Percentiles rank a stretch among this genome's conserved stretches.
Evolutionary conservation across 2,888 invertebrate species (phyloP).

Genomic region (Aspidiotus destructor): DNA sequence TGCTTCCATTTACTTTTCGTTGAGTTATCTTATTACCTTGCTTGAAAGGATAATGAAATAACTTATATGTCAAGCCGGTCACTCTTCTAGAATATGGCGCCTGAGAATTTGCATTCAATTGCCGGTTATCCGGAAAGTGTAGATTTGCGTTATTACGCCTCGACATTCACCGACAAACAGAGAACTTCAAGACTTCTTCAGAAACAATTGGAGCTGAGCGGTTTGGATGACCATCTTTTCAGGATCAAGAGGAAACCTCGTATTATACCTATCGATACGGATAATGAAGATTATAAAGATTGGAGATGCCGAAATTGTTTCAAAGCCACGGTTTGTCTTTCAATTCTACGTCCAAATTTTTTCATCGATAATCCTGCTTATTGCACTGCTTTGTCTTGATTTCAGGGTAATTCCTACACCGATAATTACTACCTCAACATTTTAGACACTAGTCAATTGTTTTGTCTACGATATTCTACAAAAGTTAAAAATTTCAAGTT

Average conservation of each 20-base stretch:
- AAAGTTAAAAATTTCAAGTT: background rate
- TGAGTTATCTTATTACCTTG: too few relatives aligned
- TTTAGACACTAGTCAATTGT: background rate
- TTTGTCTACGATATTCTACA: background rate
- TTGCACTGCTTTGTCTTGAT: too few relatives aligned
- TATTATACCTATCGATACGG: background rate
- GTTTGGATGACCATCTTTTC: slow-evolving; percentile 9
- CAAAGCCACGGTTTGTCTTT: too few relatives aligned
- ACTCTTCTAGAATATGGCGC: too few relatives aligned
- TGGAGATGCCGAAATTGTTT: too few relatives aligned
- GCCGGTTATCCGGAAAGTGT: background rate
- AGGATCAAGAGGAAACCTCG: slow-evolving; percentile 17
- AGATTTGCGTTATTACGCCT: slow-evolving; percentile 12
- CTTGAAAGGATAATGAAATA: too few relatives aligned
- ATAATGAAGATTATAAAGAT: background rate
- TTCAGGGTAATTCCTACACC: background rate
- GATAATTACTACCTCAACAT: slow-evolving; percentile 1
- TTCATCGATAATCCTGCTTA: too few relatives aligned
- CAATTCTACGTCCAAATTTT: too few relatives aligned
- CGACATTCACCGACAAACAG: slow-evolving; percentile 13
- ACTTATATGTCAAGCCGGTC: too few relatives aligned
- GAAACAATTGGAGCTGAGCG: slow-evolving; percentile 6
- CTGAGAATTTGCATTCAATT: background rate
- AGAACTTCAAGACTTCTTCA: slow-evolving; percentile 9
- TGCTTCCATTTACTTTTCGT: too few relatives aligned